Conservation (phyloP, 2,797 vertebrate species). For the Sebastes oblongus region DNA sequence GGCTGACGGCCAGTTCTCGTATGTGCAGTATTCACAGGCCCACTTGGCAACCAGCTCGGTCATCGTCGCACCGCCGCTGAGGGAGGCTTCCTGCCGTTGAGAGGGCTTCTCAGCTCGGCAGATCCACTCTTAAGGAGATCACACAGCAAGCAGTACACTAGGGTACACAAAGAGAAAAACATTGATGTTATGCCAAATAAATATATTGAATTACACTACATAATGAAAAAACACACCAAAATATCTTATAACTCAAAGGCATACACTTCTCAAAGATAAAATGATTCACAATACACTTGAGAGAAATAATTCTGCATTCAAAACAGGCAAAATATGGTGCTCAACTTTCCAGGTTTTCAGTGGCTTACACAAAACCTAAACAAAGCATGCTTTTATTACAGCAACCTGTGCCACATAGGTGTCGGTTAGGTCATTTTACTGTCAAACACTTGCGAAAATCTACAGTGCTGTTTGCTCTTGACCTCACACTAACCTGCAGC, state of each 20-base stretch:
- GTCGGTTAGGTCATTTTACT: background rate
- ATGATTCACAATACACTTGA: background rate
- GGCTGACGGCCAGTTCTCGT: slow-evolving; percentile 98
- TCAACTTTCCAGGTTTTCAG: background rate
- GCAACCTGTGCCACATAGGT: background rate
- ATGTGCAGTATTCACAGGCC: slow-evolving; percentile 99
- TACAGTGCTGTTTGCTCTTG: slow-evolving; percentile 5
- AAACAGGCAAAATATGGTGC: background rate
- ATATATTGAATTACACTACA: background rate
- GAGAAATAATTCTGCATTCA: background rate
- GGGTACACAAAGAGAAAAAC: background rate
- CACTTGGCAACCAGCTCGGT: slow-evolving; percentile 98
- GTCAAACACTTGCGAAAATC: slow-evolving; percentile 5
- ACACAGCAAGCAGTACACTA: slow-evolving; percentile 68
- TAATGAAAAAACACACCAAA: background rate
- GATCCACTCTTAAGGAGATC: slow-evolving; percentile 70
- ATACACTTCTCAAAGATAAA: background rate
- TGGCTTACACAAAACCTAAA: background rate
- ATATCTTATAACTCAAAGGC: background rate
- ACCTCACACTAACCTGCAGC: slow-evolving; percentile 5
- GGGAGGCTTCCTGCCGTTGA: slow-evolving; percentile 72
- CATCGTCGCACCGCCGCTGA: slow-evolving; percentile 84
- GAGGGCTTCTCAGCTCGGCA: slow-evolving; percentile 72
- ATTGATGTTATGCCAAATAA: background rate
- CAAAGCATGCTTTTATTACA: slow-evolving; percentile 8